These are phyloP conservation scores for Onthophagus taurus DNA, from an alignment of 1,140 invertebrate genomes.

Conservation along the genomic window DNA sequence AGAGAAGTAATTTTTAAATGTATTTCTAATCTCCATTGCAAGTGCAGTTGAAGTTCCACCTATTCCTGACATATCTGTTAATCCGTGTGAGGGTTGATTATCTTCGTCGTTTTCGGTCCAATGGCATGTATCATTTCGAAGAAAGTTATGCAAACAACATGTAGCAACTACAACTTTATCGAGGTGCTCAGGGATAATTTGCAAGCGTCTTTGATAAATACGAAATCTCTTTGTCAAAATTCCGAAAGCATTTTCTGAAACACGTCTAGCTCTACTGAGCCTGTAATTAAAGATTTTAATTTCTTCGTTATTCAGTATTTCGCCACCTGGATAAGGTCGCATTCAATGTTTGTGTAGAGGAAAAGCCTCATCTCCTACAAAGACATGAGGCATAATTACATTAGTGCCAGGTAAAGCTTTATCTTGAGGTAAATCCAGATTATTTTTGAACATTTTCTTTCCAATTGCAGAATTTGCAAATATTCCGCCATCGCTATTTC, in stretches of 20 bases:
- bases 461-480: slow-evolving; percentile 16
- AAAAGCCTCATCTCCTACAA: slow-evolving; percentile 12
- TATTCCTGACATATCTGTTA: slow-evolving; percentile 8
- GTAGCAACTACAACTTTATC: slow-evolving; percentile 11
- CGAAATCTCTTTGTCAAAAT: slow-evolving; percentile 29
- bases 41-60: slow-evolving; percentile 5
- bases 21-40: slow-evolving; percentile 11
- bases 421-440: slow-evolving; percentile 18
- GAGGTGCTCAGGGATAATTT: slow-evolving; percentile 14
- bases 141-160: slow-evolving; percentile 17
- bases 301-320: slow-evolving; percentile 9
- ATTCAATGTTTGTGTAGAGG: neutral
- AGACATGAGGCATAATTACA: slow-evolving; percentile 10
- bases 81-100: neutral
- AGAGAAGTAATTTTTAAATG: slow-evolving; percentile 16
- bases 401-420: slow-evolving; percentile 22
- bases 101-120: slow-evolving; percentile 1
- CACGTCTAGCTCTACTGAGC: slow-evolving; percentile 30
- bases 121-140: slow-evolving; percentile 6
- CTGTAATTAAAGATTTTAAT: slow-evolving; percentile 41
- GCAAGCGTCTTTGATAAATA: slow-evolving; percentile 11
- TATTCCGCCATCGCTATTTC: slow-evolving; percentile 34
- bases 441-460: neutral
- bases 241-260: slow-evolving; percentile 37
- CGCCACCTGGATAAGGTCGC: neutral